These are phyloP conservation scores for Drosophila rellima DNA, from an alignment of 2,888 invertebrate genomes.

Conservation along the genomic window DNA sequence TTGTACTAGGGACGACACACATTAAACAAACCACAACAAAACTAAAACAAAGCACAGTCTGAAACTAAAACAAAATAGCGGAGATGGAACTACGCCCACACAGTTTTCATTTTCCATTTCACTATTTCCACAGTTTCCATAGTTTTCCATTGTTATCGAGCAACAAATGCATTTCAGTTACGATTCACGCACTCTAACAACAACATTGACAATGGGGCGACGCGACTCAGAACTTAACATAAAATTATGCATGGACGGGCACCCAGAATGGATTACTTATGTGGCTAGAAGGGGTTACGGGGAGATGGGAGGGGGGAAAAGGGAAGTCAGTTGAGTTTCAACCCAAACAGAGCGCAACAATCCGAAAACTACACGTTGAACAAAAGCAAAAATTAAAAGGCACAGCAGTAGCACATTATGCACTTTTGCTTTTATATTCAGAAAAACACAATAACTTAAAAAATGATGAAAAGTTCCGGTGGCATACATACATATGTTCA, in stretches of 20 bases:
- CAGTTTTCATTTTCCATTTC: constrained; percentile 37
- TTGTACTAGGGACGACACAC: constrained; percentile 22
- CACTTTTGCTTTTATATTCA: constrained; percentile 68
- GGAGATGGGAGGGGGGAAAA: neutral
- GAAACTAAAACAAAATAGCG: constrained; percentile 34
- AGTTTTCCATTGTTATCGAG: constrained; percentile 37
- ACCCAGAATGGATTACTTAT: constrained; percentile 40
- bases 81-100: constrained; percentile 50
- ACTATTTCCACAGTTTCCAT: constrained; percentile 9
- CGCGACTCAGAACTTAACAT: constrained; percentile 35
- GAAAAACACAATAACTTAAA: constrained; percentile 43
- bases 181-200: constrained; percentile 47
- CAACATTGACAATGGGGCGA: constrained; percentile 51
- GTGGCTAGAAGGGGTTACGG: neutral
- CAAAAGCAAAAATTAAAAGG: constrained; percentile 32
- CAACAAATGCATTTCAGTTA: constrained; percentile 49
- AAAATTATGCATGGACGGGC: constrained; percentile 76
- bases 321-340: constrained; percentile 7
- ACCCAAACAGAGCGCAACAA: constrained; percentile 70
- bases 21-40: constrained; percentile 41
- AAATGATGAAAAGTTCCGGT: constrained; percentile 60
- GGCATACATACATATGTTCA: constrained; percentile 7
- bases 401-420: constrained; percentile 45
- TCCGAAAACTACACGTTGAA: constrained; percentile 12
- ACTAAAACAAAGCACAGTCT: constrained; percentile 33